Evolutionary conservation across 2,113 vertebrate genomes (phyloP), one percentile per base, ranked within the genome.

Genomic region (Alethe diademata): DNA sequence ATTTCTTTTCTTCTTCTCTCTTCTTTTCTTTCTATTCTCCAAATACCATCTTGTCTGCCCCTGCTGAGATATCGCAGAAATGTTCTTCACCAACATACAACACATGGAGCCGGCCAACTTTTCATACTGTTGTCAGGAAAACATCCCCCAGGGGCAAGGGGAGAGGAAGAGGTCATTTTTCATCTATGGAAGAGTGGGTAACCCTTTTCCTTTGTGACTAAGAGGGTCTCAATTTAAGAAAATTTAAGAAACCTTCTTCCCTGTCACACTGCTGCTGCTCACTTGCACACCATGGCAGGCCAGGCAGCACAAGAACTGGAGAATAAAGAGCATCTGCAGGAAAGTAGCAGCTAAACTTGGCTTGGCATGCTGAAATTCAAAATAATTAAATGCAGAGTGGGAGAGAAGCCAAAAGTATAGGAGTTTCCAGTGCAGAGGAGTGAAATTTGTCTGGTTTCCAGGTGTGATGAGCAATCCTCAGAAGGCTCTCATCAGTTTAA

Each of bases 381-480:
- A 93, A 96, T 95, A 95, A 96, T 95, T 96, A 96, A 96, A 94
- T 94, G 83, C 76, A 95, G 86, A 81, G 91, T 86, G 79, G 92
- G 88, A 96, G 53, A 47, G 36, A 88, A 94, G 94, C 92, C 92
- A 97, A 83, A 96, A 92, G 36, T n/a, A 86, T 48, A 94, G 92
- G 94, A 93, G 88, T 93, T 95, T 97, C 93, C 93, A 95, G 48
- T 0, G 7, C 86, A 94, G 85, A 90, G 69, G 61, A 96, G 92
- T 91, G 76, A 96, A 93, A 95, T 94, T 95, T 96, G 92, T 93
- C 93, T 93, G 75, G 95, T 94, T 95, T 96, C 93, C 92, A 96
- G 92, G 94, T 95, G 92, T 2, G 14, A 96, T 90, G 79, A 80
- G 90, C 93, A 94, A 83, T 54, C 69, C 57, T 91, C 86, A 40